Base-by-base conservation (phyloP, 2,797 vertebrate species). In the Diglossa cyanea region DNA sequence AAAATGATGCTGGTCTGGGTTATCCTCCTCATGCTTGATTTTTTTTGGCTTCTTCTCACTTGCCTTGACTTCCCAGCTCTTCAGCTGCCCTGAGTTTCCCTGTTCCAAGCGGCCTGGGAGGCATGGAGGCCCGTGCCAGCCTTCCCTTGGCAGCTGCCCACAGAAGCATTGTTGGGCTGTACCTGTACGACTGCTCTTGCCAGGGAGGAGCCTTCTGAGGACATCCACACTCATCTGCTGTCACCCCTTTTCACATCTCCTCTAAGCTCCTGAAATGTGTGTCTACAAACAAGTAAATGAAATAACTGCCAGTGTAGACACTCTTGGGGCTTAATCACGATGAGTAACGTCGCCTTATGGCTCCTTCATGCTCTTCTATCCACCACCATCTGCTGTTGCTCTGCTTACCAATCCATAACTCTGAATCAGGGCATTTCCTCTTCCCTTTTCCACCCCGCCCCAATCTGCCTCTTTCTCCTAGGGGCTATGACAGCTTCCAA, bases 271-370 rank as follows among this genome's bases (percentile, higher is more conserved):
- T 51, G 37, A 47, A 2, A 1, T 68, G 66, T 48, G 70, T 88
- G 88, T 68, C 90, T 88, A n/a, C 60, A 81, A 86, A 88, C 77
- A 92, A 94, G 31, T 39, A 93, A 93, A 94, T 70, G n/a, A 39
- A 94, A 45, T 61, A 87, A 57, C 83, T 95, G 90, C 71, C 61
- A 87, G 26, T 50, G 55, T 63, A 94, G 90, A 62, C 70, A 39
- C 60, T 90, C 51, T 54, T 28, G 51, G 62, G 70, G 62, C 58
- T 96, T 88, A 95, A 95, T 95, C 94, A 86, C 1, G 2, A 37
- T 95, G 96, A 95, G 62, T 94, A 95, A 95, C 28, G 0, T 70
- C 76, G 73, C 67, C 77, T 96, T 81, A 76, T 82, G 86, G 90
- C 88, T 95, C 90, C 92, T 92, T 85, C 82, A 28, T 54, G 53